Conservation (phyloP, 2,797 vertebrate species). For the Sebastolobus altivelis region DNA sequence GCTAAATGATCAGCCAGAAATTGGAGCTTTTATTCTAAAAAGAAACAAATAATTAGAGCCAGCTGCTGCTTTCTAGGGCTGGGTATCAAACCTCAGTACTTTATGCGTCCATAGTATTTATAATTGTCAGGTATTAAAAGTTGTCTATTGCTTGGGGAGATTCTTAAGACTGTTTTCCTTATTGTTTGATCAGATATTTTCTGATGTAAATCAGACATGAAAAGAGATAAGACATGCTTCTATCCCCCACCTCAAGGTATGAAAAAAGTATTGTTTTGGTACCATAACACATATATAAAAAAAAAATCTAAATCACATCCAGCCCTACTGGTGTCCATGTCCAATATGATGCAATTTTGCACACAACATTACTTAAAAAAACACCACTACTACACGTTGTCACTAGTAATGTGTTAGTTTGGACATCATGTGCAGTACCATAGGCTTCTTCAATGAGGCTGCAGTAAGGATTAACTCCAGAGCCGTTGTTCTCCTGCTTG, state of each 20-base stretch:
- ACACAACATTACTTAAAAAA: neutral
- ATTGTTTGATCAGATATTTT: neutral
- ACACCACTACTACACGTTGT: neutral
- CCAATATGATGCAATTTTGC: neutral
- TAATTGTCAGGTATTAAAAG: neutral
- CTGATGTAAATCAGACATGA: neutral
- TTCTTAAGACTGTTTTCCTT: neutral
- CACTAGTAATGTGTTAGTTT: neutral
- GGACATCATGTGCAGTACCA: constrained; percentile 79
- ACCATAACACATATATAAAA: neutral
- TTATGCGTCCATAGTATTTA: neutral
- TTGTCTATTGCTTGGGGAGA: neutral
- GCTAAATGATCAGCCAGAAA: neutral
- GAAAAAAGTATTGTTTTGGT: neutral
- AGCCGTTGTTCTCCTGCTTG: constrained; percentile 87
- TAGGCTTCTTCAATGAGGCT: constrained; percentile 98
- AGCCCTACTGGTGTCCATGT: neutral
- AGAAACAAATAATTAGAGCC: neutral
- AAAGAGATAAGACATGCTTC: neutral
- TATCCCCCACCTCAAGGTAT: no score
- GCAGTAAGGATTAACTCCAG: constrained; percentile 95
- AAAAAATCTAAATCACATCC: neutral
- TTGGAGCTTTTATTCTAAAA: neutral
- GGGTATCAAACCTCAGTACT: neutral
- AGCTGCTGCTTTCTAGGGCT: neutral